phyloP scores from a whole-genome alignment of 2,113 vertebrate species.

The Haplochromis vanheusdeni region DNA sequence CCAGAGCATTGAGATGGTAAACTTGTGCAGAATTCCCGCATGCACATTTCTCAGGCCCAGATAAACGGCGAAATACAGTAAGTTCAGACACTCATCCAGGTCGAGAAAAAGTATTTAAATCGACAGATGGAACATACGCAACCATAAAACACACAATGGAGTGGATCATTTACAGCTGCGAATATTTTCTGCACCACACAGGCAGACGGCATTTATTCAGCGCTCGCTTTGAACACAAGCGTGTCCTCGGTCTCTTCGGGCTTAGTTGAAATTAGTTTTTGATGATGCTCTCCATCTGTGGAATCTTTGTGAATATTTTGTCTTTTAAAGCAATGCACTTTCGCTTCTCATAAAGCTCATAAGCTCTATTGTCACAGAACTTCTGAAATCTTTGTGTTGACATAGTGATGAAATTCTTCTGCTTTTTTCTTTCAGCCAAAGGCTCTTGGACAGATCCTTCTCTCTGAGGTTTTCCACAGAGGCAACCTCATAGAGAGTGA shows the following conservation, averaged over 20 bases:
- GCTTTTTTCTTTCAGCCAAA: slow-evolving; percentile 70
- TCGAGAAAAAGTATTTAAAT: neutral
- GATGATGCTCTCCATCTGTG: neutral
- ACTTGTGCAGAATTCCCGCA: slow-evolving; percentile 20
- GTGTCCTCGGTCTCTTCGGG: neutral
- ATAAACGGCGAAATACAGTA: neutral
- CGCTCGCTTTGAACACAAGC: neutral
- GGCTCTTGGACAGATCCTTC: slow-evolving; percentile 73
- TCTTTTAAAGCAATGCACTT: neutral
- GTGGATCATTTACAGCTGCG: slow-evolving; percentile 31
- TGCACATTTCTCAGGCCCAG: neutral
- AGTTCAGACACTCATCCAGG: neutral
- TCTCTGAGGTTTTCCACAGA: slow-evolving; percentile 80
- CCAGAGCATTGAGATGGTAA: slow-evolving; percentile 32
- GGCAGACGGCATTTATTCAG: neutral
- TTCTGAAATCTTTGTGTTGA: neutral
- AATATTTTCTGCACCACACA: slow-evolving; percentile 18
- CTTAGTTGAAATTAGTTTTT: neutral
- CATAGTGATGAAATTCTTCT: neutral
- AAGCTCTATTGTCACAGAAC: neutral
- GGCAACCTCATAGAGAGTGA: slow-evolving; percentile 90
- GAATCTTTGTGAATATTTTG: neutral
- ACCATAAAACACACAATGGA: slow-evolving; percentile 8
- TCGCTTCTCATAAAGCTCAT: neutral
- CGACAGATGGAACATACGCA: neutral